Percentiles rank a stretch among this genome's conserved stretches.
Conservation (phyloP, 1,140 invertebrate genomes). For the Leptinotarsa texana region DNA sequence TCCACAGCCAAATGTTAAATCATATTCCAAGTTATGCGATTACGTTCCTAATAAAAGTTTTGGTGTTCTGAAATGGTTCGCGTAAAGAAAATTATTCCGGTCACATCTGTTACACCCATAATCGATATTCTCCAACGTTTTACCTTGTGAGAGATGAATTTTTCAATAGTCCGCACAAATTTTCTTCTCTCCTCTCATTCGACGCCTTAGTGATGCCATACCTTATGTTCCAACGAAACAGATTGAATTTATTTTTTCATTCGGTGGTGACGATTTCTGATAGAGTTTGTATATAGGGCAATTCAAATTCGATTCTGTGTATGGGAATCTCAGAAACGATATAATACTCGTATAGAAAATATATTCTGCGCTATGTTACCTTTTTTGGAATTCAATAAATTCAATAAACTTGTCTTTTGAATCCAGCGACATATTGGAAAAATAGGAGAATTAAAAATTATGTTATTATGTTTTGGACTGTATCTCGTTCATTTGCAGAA, state of each 20-base stretch:
- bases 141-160: conserved; percentile 25
- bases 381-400: too few species aligned
- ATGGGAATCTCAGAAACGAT: too few species aligned
- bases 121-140: conserved; percentile 31
- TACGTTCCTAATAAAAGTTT: conserved; percentile 41
- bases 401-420: too few species aligned
- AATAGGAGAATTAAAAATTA: too few species aligned
- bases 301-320: too few species aligned
- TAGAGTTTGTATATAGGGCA: too few species aligned
- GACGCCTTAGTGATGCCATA: conserved; percentile 8
- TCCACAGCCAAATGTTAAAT: conserved; percentile 32
- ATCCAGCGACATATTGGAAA: too few species aligned
- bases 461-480: too few species aligned
- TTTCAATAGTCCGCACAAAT: conserved; percentile 23
- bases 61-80: conserved; percentile 25
- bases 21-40: conserved; percentile 40
- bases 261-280: too few species aligned
- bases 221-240: not conserved
- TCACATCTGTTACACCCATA: conserved; percentile 39
- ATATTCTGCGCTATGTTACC: too few species aligned
- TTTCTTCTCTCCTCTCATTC: conserved; percentile 4
- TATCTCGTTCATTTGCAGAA: too few species aligned
- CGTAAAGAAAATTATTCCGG: conserved; percentile 33
- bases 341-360: too few species aligned
- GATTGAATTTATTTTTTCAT: not conserved